phyloP scores from a whole-genome alignment of 2,113 vertebrate genomes.

The Castor canadensis region DNA sequence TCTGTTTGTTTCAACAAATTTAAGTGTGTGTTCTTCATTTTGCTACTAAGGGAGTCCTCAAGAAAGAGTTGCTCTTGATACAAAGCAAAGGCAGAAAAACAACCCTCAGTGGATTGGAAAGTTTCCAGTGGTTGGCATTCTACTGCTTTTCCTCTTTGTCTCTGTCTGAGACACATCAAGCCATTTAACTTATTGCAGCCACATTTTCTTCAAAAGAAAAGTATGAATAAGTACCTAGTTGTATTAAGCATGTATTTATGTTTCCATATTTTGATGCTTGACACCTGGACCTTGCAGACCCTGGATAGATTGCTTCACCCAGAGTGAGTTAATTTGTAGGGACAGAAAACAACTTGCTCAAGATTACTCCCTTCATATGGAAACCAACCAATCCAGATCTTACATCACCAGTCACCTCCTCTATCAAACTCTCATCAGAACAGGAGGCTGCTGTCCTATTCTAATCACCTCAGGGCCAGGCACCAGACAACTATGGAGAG shows the following conservation, averaged over 20 bases:
- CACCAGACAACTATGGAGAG: background rate
- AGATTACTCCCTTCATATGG: background rate
- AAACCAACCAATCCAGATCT: background rate
- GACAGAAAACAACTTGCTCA: background rate
- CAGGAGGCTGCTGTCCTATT: background rate
- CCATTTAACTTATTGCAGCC: too few relatives aligned
- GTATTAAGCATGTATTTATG: background rate
- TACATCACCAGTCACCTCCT: background rate
- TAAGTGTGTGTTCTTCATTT: background rate
- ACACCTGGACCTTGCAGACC: background rate
- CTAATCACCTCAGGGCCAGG: background rate
- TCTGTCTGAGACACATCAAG: background rate
- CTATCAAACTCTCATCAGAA: background rate
- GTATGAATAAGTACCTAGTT: too few relatives aligned
- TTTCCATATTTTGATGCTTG: background rate
- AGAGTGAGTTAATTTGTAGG: background rate
- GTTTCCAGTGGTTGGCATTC: background rate
- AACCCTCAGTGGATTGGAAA: background rate
- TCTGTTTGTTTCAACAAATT: background rate
- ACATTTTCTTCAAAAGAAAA: too few relatives aligned
- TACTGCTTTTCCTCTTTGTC: background rate
- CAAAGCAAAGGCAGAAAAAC: background rate
- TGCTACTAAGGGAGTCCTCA: background rate
- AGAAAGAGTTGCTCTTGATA: background rate
- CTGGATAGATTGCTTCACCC: background rate